Evolutionary conservation across 2,113 vertebrate species (phyloP), one percentile per base, ranked within the genome.

Genomic region (Myrmecobius fasciatus): DNA sequence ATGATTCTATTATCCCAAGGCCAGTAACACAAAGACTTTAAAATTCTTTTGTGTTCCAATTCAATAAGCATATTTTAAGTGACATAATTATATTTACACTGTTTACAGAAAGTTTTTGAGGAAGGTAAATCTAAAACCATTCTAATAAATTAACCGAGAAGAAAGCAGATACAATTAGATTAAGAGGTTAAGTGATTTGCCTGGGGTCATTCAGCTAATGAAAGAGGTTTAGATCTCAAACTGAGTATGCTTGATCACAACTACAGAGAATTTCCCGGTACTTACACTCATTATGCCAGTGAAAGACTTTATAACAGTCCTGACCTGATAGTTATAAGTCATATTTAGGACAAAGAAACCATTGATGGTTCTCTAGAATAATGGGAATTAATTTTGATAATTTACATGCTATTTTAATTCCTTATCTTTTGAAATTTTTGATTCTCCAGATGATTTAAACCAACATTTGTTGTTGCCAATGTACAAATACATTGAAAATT

Each of bases 321-420:
- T 43, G n/a, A 24, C 4, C 67, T 43, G 20, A 24, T 8, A 24
- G 67, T 83, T 6, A 43, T 43, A 36, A 75, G 67, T 43, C n/a
- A 83, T 83, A 83, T 0, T 83, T 20, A 75, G 36, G 20, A 43
- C 9, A 96, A 95, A 97, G 92, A 56, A 53, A 20, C 43, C 47
- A 92, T 0, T 52, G 67, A 89, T 46, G 56, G 97, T 52, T 95
- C 25, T 17, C 92, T 67, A 53, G 53, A 47, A 92, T 67, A 90
- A 92, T 94, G 93, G 56, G 67, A 92, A 95, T 96, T 92, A 92
- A 9, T 9, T 10, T 97, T 97, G 53, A 95, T 93, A 97, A 89
- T 0, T 9, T 95, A 92, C 96, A 91, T 0, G 0, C 2, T 22
- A 94, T 92, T 93, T 93, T 67, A 54, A n/a, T 28, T 8, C 46